Evolutionary conservation across 2,888 invertebrate species (phyloP), one percentile per base, ranked within the genome.

Genomic region (Gymnoscelis rufifasciata): DNA sequence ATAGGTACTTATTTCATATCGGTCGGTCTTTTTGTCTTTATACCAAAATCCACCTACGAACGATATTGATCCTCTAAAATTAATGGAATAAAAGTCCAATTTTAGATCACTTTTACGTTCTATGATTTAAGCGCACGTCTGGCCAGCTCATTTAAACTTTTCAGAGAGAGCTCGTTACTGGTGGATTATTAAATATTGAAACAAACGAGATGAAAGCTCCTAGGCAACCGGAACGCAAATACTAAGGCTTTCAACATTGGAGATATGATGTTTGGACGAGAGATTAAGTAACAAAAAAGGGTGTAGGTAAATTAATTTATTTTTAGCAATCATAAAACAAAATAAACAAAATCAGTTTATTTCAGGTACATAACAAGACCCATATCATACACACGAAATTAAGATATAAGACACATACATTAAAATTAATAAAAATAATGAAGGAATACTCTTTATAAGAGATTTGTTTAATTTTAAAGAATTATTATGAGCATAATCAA

Each of bases 161-260:
- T 80, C 74, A 60, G 31, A 33, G 15, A 48, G 64, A 78, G 71
- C 86, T 88, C 83, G 88, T 88, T 88, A 88, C 74, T 64, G 68
- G 51, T 63, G 88, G 88, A 88, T 88, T 88, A 88, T 86, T 84
- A 83, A 88, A 88, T 84, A 87, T 86, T 86, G 83, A 82, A 83
- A 74, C 83, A 78, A 75, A 71, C 62, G 76, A 71, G 80, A 81
- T 81, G 71, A 80, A 81, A 79, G 73, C 75, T 63, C 78, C 82
- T 82, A 81, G 82, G 78, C 82, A 65, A 78, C 77, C 74, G 61
- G 62, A 60, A 64, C 62, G 64, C 57, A 73, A 69, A 71, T 68
- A 43, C 39, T 62, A 66, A 64, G 67, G 74, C 77, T 40, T 49
- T 38, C 12, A 28, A 30, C 29, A 33, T 24, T 13, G 23, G 24